A percentile compares a stretch with the other conserved stretches of the same genome.
phyloP scores from a whole-genome alignment of 2,888 invertebrate species.

The Drosophila limbata region DNA sequence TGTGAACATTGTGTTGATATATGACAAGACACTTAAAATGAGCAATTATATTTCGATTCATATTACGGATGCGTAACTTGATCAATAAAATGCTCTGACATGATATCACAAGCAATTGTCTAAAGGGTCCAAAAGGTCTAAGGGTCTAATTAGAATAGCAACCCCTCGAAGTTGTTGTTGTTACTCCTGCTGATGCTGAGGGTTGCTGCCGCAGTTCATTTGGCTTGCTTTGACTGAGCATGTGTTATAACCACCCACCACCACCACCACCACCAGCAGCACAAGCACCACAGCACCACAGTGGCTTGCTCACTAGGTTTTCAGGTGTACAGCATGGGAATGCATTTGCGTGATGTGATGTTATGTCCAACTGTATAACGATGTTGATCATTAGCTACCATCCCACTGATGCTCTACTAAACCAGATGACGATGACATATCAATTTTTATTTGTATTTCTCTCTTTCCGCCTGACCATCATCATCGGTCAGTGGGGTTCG shows the following conservation, averaged over 20 bases:
- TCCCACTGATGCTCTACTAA: conserved; percentile 69
- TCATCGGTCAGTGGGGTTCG: conserved; percentile 41
- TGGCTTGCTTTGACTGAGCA: conserved; percentile 23
- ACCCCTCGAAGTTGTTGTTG: conserved; percentile 43
- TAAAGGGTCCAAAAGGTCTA: conserved; percentile 61
- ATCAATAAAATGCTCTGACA: conserved; percentile 77
- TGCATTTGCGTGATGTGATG: conserved; percentile 80
- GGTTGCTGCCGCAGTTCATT: conserved; percentile 20
- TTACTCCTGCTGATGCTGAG: conserved; percentile 38
- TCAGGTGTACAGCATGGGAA: conserved; percentile 81
- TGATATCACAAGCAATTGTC: conserved; percentile 48
- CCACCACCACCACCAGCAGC: conserved; percentile 2
- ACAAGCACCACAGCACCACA: neutral
- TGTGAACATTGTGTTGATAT: conserved; percentile 48
- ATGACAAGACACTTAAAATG: conserved; percentile 73
- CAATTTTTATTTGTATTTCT: conserved; percentile 54
- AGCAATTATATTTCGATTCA: conserved; percentile 79
- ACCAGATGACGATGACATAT: conserved; percentile 83
- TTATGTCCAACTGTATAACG: conserved; percentile 46
- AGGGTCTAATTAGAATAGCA: conserved; percentile 77
- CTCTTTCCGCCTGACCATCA: conserved; percentile 4
- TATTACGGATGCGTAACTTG: conserved; percentile 77
- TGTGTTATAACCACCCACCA: conserved; percentile 46
- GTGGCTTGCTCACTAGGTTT: conserved; percentile 17
- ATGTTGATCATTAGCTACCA: conserved; percentile 62